Conservation (phyloP, 2,888 invertebrate genomes). For the Caenorhabditis imperialis region DNA sequence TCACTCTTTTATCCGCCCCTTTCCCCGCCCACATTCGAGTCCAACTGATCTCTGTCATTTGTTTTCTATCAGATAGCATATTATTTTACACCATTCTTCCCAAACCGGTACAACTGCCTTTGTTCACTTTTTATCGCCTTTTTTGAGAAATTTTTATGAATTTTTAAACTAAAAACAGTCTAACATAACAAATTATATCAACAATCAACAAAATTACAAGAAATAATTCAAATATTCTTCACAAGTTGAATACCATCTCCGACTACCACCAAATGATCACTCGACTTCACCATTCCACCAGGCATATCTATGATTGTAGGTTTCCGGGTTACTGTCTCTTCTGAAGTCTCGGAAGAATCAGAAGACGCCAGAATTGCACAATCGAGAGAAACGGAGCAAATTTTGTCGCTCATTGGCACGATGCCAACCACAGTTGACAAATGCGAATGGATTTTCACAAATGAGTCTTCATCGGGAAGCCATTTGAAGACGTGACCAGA, state of each 20-base stretch:
- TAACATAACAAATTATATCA: background rate
- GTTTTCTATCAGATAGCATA: constrained; percentile 6
- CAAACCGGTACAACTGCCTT: constrained; percentile 14
- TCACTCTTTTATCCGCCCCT: background rate
- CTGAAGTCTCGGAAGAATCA: background rate
- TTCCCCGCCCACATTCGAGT: constrained; percentile 19
- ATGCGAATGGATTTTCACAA: constrained; percentile 28
- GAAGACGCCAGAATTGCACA: constrained; percentile 24
- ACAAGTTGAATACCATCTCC: constrained; percentile 30
- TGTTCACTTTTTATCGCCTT: constrained; percentile 7
- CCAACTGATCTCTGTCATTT: constrained; percentile 6
- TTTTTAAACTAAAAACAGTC: constrained; percentile 5
- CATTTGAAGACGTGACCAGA: constrained; percentile 29
- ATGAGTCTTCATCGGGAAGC: background rate
- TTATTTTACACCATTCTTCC: background rate
- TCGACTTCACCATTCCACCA: constrained; percentile 29
- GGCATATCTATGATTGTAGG: constrained; percentile 38
- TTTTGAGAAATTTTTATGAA: background rate
- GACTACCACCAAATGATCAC: constrained; percentile 9
- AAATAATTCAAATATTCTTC: background rate
- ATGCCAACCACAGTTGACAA: constrained; percentile 43
- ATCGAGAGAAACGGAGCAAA: constrained; percentile 26
- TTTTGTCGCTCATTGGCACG: background rate
- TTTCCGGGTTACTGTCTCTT: background rate
- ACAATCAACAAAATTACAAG: background rate